A percentile compares a stretch with the other conserved stretches of the same genome.
Conservation (phyloP, 2,888 invertebrate species). For the Embidobia sp. region DNA sequence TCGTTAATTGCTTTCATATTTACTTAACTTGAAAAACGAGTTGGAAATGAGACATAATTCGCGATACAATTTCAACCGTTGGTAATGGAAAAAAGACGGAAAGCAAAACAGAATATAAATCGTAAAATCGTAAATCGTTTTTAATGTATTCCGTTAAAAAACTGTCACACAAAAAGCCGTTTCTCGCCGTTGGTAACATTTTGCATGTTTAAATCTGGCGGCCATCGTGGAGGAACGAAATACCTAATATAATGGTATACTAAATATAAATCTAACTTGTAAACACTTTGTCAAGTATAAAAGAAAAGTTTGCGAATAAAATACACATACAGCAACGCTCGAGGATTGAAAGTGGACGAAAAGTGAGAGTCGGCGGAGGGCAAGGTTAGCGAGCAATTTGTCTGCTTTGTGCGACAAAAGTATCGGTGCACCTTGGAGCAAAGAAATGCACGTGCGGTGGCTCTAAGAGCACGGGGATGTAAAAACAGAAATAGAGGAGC, state of each 20-base stretch:
- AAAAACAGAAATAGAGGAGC: too few species aligned
- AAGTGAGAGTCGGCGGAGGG: constrained; percentile 7
- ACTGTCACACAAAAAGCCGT: too few species aligned
- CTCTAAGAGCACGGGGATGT: too few species aligned
- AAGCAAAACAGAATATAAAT: too few species aligned
- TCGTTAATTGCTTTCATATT: constrained; percentile 3
- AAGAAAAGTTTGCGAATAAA: constrained; percentile 35
- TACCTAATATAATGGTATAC: too few species aligned
- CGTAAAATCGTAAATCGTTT: too few species aligned
- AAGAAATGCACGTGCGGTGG: neutral
- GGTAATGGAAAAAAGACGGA: too few species aligned
- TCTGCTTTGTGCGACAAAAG: neutral
- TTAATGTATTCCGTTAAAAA: too few species aligned
- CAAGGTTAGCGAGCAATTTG: constrained; percentile 3
- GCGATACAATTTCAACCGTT: too few species aligned
- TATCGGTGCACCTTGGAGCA: neutral
- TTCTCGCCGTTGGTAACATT: too few species aligned
- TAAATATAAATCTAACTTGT: neutral
- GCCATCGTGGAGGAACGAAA: too few species aligned
- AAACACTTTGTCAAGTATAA: constrained; percentile 3
- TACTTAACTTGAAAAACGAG: neutral
- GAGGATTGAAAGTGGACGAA: constrained; percentile 14
- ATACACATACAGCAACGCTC: neutral
- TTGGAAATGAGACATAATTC: neutral
- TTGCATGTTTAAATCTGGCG: too few species aligned